phyloP scores from a whole-genome alignment of 2,797 vertebrate species.

The Alcedo atthis region DNA sequence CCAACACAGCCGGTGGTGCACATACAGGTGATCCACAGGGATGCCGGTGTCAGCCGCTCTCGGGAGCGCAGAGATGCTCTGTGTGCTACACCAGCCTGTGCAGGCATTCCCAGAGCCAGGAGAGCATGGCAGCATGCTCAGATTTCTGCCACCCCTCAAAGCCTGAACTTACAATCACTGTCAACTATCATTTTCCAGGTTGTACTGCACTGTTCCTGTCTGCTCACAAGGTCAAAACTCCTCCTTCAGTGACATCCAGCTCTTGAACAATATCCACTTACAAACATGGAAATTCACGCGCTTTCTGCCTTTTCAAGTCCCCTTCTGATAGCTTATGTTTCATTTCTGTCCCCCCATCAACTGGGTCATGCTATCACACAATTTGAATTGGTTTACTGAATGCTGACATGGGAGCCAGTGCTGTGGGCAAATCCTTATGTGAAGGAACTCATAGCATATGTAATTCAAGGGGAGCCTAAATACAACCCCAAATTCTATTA shows the following conservation, averaged over 20 bases:
- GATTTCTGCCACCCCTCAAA: neutral
- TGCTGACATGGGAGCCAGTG: neutral
- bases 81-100: neutral
- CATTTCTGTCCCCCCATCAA: neutral
- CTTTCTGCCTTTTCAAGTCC: neutral
- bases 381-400: neutral
- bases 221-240: neutral
- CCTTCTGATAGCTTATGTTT: neutral
- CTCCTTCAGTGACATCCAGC: neutral
- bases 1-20: neutral
- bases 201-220: neutral
- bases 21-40: neutral
- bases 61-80: neutral
- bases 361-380: neutral
- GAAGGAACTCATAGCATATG: neutral
- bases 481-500: neutral
- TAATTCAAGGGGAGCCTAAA: neutral
- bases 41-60: fast-evolving
- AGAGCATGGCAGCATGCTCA: neutral
- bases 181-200: neutral
- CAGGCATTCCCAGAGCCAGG: neutral
- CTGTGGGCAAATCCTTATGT: neutral
- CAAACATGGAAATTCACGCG: neutral
- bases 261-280: neutral
- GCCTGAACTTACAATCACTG: neutral